Percentiles rank a stretch among this genome's conserved stretches.
Evolutionary conservation across 2,113 vertebrate genomes (phyloP).

Genomic region (Crocuta crocuta): DNA sequence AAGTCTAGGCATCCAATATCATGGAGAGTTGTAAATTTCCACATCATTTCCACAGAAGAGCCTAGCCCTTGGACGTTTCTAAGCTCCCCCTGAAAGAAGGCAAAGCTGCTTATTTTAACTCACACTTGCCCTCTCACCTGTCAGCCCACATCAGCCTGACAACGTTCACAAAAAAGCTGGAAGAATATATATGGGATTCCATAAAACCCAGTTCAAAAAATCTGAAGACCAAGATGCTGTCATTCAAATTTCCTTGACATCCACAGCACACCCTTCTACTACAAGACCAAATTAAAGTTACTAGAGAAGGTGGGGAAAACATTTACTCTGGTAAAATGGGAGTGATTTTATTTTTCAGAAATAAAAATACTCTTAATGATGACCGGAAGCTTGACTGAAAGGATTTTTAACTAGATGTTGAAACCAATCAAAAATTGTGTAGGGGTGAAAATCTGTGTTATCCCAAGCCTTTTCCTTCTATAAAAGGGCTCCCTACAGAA

Average conservation of each 20-base stretch:
- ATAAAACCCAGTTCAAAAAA: neutral
- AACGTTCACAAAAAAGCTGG: neutral
- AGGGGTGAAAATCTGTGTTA: conserved; percentile 40
- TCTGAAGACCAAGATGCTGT: neutral
- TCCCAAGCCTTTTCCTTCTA: conserved; percentile 39
- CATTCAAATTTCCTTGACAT: neutral
- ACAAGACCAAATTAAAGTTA: neutral
- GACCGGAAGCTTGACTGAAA: neutral
- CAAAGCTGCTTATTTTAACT: neutral
- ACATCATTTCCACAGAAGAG: accelerated
- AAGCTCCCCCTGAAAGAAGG: neutral
- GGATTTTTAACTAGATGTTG: conserved; percentile 35
- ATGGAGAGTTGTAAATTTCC: neutral
- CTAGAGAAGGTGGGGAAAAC: neutral
- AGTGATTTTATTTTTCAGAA: neutral
- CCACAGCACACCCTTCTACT: neutral
- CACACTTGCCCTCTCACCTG: neutral
- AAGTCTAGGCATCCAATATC: accelerated
- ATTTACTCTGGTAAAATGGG: neutral
- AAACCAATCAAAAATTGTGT: conserved; percentile 8
- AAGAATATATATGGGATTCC: neutral
- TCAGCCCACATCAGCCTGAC: neutral
- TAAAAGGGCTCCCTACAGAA: conserved; percentile 30
- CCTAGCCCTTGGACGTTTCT: neutral
- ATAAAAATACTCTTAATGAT: conserved; percentile 3